Conservation (phyloP, 2,113 vertebrate genomes). For the Mesocricetus auratus region DNA sequence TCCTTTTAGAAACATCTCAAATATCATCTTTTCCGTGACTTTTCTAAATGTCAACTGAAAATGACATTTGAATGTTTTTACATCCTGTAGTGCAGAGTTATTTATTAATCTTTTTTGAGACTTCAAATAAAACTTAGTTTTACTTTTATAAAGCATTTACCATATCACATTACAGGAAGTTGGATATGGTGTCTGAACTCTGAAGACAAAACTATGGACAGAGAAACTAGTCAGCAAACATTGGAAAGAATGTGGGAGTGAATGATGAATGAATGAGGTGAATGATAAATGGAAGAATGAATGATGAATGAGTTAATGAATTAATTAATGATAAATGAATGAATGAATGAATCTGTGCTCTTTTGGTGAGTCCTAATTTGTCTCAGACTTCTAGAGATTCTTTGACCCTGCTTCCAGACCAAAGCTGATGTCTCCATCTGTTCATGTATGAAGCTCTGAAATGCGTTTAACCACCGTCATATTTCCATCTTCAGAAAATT, state of each 20-base stretch:
- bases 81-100: not conserved
- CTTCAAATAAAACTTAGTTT: not conserved
- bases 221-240: not conserved
- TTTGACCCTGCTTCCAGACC: not conserved
- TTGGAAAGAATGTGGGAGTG: not conserved
- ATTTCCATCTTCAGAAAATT: not conserved
- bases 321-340: not conserved
- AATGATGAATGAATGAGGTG: not conserved
- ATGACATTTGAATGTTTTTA: constrained; percentile 54
- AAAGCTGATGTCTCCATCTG: not conserved
- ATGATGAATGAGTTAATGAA: not conserved
- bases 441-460: not conserved
- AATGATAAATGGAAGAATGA: not conserved
- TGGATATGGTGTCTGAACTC: constrained; percentile 36
- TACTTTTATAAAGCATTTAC: not conserved
- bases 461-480: not conserved
- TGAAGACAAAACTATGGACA: not conserved
- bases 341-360: not conserved
- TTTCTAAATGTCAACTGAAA: constrained; percentile 63
- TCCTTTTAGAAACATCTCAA: constrained; percentile 31
- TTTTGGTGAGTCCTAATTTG: not conserved
- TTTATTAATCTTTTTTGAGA: not conserved
- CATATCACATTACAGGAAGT: not conserved
- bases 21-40: constrained; percentile 33
- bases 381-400: not conserved